Evolutionary conservation across 2,888 invertebrate genomes (phyloP).

Genomic region (Pristionchus exspectatus): DNA sequence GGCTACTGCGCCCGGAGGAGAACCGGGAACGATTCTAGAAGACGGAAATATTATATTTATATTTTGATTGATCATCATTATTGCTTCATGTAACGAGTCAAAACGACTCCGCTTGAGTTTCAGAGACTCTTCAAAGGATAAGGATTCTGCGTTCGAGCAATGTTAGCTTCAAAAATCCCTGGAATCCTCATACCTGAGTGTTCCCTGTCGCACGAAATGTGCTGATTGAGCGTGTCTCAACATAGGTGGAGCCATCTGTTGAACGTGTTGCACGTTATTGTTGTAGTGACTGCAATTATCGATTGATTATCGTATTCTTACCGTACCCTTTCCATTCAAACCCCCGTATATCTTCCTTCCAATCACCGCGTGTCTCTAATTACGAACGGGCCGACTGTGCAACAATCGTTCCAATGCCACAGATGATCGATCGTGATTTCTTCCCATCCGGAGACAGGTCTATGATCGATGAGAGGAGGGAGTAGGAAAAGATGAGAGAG

Average conservation of each 20-base stretch:
- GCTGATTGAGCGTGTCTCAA: conserved; percentile 38
- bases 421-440: conserved; percentile 30
- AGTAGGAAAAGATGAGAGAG: neutral
- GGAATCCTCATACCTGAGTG: neutral
- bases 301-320: neutral
- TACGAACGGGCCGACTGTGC: conserved; percentile 14
- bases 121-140: neutral
- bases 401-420: conserved; percentile 11
- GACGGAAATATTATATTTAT: neutral
- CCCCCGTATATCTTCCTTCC: neutral
- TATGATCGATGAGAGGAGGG: conserved; percentile 3
- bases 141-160: neutral
- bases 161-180: neutral
- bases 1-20: neutral
- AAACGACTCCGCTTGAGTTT: neutral
- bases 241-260: neutral
- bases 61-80: neutral
- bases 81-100: neutral
- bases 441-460: neutral
- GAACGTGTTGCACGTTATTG: conserved; percentile 44
- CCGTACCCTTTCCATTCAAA: neutral
- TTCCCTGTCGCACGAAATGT: conserved; percentile 35
- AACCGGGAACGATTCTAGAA: conserved; percentile 45
- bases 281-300: conserved; percentile 52
- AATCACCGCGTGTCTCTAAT: conserved; percentile 42